These are phyloP conservation scores for Rhinolophus ferrumequinum DNA, from an alignment of 2,113 vertebrate species.

Conservation along the genomic window DNA sequence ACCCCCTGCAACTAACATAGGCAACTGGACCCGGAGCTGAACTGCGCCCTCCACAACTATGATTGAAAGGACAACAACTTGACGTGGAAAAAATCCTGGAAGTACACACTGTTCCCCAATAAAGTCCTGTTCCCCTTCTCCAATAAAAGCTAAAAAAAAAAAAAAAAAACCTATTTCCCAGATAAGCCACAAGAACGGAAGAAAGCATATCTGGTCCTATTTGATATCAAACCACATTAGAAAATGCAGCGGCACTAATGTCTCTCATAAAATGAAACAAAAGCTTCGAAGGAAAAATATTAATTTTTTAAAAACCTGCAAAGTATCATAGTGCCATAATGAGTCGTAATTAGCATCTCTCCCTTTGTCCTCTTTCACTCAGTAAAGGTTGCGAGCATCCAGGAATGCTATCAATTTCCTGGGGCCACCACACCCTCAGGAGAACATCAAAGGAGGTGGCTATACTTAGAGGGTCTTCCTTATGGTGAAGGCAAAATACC, in stretches of 20 bases:
- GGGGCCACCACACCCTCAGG: fast-evolving
- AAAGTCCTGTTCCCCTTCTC: no score
- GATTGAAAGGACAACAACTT: no score
- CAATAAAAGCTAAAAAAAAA: no score
- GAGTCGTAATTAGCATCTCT: fast-evolving
- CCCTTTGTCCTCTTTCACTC: neutral
- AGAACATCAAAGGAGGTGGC: neutral
- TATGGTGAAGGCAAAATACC: neutral
- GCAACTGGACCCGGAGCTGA: no score
- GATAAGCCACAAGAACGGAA: neutral
- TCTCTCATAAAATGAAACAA: neutral
- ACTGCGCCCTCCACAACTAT: no score
- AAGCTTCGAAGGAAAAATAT: neutral
- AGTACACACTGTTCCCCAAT: no score
- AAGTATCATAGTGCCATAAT: neutral
- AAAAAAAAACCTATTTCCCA: neutral
- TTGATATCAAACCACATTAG: neutral
- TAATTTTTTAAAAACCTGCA: neutral
- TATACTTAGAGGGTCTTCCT: neutral
- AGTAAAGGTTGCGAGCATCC: neutral
- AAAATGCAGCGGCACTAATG: neutral
- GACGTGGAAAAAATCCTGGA: no score
- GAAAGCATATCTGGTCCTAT: neutral
- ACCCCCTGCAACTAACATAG: no score
- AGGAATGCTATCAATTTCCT: fast-evolving